Base-by-base conservation (phyloP, 2,797 vertebrate species). In the Protosalanx chinensis region DNA sequence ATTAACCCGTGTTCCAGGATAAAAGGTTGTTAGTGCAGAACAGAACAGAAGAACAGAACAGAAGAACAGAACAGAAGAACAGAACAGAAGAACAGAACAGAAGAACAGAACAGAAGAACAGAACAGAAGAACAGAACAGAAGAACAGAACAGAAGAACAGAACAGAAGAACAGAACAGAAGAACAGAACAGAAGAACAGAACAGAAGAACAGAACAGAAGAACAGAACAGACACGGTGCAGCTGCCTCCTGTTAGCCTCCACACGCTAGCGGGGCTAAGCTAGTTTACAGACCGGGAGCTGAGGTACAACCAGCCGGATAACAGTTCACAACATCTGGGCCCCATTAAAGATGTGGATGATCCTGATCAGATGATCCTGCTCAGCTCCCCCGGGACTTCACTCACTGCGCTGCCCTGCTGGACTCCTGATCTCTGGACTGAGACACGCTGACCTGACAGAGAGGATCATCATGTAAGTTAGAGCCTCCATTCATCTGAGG, bases 341-440 rank as follows among this genome's bases (percentile, higher is more conserved):
- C 84, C 87, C 68, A 23, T 49, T 56, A 87, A 91, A 85, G 87
- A 93, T 93, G 92, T 88, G 89, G 86, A 90, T 86, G 77, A 82
- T 88, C 82, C 83, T 88, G 86, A 84, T 88, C 80, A 27, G 84
- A 89, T 81, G 77, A 82, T 88, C 82, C 83, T 88, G 86, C 84
- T 88, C 80, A 27, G 84, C 81, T 85, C 83, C 84, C 85, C 86
- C 32, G 88, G 90, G 85, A 89, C 87, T 79, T 82, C 85, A 49
- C 76, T 73, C 66, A 73, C 76, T 81, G 80, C 78, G 84, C 81
- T 74, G 76, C 74, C 86, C 82, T 73, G 90, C 82, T 73, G 90
- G 87, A 91, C 87, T 73, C 87, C 23, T 27, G 23, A 27, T 27
- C 23, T 27, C 23, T 27, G 83, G 81, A 84, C 82, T 72, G 89